phyloP scores from a whole-genome alignment of 2,113 vertebrate species.

The Typhlomys cinereus region DNA sequence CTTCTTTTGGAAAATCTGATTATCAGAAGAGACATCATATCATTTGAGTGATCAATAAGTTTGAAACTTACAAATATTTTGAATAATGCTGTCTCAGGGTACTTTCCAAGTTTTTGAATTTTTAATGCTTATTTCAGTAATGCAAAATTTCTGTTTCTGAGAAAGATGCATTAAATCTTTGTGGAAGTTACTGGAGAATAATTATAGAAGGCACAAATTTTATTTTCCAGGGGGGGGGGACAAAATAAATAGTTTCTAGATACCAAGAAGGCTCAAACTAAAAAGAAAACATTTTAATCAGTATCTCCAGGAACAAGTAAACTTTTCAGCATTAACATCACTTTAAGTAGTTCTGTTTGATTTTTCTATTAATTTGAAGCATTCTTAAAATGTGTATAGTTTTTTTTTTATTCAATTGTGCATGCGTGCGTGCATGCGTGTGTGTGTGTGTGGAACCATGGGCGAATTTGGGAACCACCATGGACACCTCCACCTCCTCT shows the following conservation, averaged over 20 bases:
- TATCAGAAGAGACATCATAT: too few species aligned
- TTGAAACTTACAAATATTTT: background rate
- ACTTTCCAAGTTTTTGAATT: background rate
- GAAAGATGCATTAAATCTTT: background rate
- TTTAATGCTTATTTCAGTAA: background rate
- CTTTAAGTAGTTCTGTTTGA: too few species aligned
- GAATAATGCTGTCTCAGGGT: background rate
- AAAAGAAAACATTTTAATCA: background rate
- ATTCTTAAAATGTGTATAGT: background rate
- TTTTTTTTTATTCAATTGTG: too few species aligned
- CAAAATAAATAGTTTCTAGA: background rate
- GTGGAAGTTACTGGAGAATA: background rate
- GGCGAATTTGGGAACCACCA: too few species aligned
- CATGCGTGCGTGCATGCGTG: too few species aligned
- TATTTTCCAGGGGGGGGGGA: background rate
- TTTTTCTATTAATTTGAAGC: background rate
- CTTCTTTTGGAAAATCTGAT: too few species aligned
- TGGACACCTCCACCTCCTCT: too few species aligned
- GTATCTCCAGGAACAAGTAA: background rate
- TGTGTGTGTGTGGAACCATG: too few species aligned
- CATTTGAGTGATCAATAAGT: too few species aligned
- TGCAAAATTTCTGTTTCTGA: background rate
- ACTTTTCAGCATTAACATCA: too few species aligned
- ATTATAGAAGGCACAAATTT: background rate
- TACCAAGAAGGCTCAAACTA: background rate